Conservation (phyloP, 2,113 vertebrate genomes). For the Apteryx owenii region DNA sequence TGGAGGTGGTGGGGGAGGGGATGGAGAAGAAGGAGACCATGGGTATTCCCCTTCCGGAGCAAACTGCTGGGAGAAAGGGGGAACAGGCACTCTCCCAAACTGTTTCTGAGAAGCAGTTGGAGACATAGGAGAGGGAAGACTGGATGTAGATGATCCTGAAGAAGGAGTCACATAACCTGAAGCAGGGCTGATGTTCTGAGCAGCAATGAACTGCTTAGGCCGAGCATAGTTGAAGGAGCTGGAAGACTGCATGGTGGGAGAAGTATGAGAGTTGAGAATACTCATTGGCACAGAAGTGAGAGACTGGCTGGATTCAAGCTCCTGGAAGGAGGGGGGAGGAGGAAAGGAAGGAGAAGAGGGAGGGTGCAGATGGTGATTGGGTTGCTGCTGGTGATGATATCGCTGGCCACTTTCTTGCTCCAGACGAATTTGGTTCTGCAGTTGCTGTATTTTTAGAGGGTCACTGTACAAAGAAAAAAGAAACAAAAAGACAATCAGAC, state of each 20-base stretch:
- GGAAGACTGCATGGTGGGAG: slow-evolving; percentile 89
- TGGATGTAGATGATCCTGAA: slow-evolving; percentile 90
- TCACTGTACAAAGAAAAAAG: slow-evolving; percentile 81
- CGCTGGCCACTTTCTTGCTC: slow-evolving; percentile 87
- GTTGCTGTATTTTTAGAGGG: slow-evolving; percentile 89
- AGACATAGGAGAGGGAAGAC: slow-evolving; percentile 90
- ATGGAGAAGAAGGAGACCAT: slow-evolving; percentile 88
- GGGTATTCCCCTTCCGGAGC: slow-evolving; percentile 78
- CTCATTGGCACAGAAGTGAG: slow-evolving; percentile 77
- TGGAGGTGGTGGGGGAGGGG: slow-evolving; percentile 92
- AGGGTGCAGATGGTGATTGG: slow-evolving; percentile 63
- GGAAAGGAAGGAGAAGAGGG: slow-evolving; percentile 88
- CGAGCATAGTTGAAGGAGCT: slow-evolving; percentile 98
- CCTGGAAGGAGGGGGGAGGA: slow-evolving; percentile 91
- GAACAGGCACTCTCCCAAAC: slow-evolving; percentile 79
- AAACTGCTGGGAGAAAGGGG: slow-evolving; percentile 80
- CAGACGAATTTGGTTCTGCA: slow-evolving; percentile 92
- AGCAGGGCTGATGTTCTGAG: slow-evolving; percentile 85
- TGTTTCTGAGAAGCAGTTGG: slow-evolving; percentile 85
- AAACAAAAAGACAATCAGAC: slow-evolving; percentile 43
- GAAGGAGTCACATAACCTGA: slow-evolving; percentile 85
- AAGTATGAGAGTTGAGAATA: slow-evolving; percentile 79
- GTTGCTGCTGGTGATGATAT: slow-evolving; percentile 72
- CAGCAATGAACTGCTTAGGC: slow-evolving; percentile 98
- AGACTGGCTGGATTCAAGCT: slow-evolving; percentile 83